phyloP scores from a whole-genome alignment of 2,113 vertebrate genomes.

The Burhinus oedicnemus region DNA sequence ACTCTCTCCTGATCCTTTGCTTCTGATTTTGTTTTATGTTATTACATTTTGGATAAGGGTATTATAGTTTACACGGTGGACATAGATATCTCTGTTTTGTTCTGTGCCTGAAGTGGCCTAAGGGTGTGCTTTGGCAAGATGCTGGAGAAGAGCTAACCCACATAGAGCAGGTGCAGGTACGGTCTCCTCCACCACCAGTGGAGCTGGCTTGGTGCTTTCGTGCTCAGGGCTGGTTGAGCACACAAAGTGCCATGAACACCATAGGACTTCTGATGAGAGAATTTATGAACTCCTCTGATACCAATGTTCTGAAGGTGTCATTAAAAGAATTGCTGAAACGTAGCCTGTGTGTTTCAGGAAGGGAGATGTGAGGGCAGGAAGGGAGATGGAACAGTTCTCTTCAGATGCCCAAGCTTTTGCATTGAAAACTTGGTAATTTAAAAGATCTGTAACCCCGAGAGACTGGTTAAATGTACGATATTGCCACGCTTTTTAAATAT shows the following conservation, averaged over 20 bases:
- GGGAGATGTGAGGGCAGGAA: background rate
- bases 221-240: rapidly evolving
- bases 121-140: background rate
- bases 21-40: background rate
- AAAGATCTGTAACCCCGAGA: background rate
- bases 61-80: background rate
- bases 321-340: background rate
- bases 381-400: background rate
- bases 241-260: background rate
- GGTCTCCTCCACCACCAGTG: background rate
- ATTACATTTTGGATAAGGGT: background rate
- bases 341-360: background rate
- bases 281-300: background rate
- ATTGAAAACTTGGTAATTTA: background rate
- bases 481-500: background rate
- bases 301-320: background rate
- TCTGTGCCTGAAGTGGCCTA: background rate
- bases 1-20: background rate
- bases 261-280: background rate
- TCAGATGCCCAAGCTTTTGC: background rate
- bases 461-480: background rate
- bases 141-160: background rate
- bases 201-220: background rate
- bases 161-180: background rate
- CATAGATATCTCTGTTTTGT: background rate